Percentiles rank a stretch among this genome's conserved stretches.
These are phyloP conservation scores for Mellivora capensis DNA, from an alignment of 2,113 vertebrate genomes.

Conservation along the genomic window DNA sequence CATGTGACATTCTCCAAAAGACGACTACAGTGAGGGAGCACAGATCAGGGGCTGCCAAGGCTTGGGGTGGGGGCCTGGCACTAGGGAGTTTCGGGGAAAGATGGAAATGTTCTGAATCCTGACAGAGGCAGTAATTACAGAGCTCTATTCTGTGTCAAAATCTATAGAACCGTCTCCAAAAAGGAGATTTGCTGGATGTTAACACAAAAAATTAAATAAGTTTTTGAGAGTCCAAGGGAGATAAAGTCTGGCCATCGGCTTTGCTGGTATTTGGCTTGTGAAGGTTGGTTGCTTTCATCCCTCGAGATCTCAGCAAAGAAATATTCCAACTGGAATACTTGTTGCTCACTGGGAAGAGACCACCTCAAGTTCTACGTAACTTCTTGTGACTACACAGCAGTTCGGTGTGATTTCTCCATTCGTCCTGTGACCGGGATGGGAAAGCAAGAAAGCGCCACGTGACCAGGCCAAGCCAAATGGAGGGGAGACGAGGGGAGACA, in stretches of 20 bases:
- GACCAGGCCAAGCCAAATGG: background rate
- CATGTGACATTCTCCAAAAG: background rate
- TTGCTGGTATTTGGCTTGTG: background rate
- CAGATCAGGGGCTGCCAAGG: background rate
- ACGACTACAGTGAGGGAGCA: background rate
- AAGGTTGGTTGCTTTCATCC: background rate
- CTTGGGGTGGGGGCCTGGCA: background rate
- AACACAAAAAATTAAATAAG: background rate
- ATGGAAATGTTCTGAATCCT: no score
- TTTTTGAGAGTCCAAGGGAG: background rate
- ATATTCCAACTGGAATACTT: background rate
- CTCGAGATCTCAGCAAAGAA: background rate
- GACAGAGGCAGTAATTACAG: background rate
- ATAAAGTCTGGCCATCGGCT: background rate
- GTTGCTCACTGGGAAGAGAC: background rate
- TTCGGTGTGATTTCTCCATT: background rate
- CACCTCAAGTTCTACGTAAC: accelerated
- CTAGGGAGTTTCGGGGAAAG: background rate
- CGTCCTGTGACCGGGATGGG: background rate
- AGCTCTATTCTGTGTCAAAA: background rate
- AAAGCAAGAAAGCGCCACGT: background rate
- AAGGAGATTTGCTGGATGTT: background rate
- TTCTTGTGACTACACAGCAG: background rate
- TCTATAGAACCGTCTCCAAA: background rate
- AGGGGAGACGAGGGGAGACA: no score